Conservation (phyloP, 2,888 invertebrate genomes). For the Auanema sp. region DNA sequence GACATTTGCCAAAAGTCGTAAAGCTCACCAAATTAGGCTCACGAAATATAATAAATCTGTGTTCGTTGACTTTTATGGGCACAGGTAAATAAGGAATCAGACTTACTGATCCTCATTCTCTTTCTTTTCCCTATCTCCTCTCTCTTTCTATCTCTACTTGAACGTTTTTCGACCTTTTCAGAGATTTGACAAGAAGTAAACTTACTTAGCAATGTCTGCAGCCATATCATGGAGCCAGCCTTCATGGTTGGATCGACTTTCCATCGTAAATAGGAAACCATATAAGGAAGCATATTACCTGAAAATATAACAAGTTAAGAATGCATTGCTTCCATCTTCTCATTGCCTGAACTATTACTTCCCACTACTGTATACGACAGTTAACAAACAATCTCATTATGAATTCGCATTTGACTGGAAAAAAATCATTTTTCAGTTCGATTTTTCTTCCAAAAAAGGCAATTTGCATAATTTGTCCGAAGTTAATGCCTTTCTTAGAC, state of each 20-base stretch:
- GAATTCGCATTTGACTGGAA: background rate
- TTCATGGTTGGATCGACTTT: constrained; percentile 55
- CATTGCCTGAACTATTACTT: background rate
- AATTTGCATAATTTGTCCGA: background rate
- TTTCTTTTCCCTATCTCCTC: too few relatives aligned
- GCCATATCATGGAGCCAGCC: constrained; percentile 56
- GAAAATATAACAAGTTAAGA: constrained; percentile 11
- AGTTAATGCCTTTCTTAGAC: too few relatives aligned
- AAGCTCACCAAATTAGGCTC: too few relatives aligned
- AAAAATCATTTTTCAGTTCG: constrained; percentile 6
- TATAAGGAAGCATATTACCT: constrained; percentile 61
- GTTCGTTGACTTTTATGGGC: too few relatives aligned
- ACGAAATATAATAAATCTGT: too few relatives aligned
- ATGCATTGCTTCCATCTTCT: background rate
- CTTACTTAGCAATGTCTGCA: constrained; percentile 57
- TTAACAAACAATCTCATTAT: too few relatives aligned
- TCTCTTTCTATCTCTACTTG: too few relatives aligned
- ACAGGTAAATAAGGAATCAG: too few relatives aligned
- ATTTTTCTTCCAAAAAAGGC: constrained; percentile 7
- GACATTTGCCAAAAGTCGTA: too few relatives aligned
- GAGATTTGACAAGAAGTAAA: constrained; percentile 11
- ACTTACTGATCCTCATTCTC: too few relatives aligned
- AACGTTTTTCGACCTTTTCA: too few relatives aligned
- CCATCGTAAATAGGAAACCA: constrained; percentile 61
- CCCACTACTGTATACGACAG: constrained; percentile 1